phyloP scores from a whole-genome alignment of 2,113 vertebrate genomes.

The Chaetodon trifascialis region DNA sequence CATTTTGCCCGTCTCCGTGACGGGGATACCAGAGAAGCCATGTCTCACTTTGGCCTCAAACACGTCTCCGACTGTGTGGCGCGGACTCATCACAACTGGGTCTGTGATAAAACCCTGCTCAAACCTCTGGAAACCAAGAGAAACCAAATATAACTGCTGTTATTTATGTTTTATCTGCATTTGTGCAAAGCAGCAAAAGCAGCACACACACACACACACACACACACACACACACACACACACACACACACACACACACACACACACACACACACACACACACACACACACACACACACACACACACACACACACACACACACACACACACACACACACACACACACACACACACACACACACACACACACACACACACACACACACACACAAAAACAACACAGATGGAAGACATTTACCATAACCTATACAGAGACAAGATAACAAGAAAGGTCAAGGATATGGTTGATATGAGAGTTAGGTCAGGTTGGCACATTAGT shows the following conservation, averaged over 20 bases:
- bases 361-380: background rate
- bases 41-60: constrained; percentile 93
- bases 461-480: background rate
- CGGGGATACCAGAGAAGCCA: constrained; percentile 94
- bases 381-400: background rate
- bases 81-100: constrained; percentile 92
- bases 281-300: background rate
- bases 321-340: background rate
- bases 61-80: constrained; percentile 91
- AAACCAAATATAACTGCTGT: background rate
- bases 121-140: constrained; percentile 76
- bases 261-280: background rate
- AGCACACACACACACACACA: background rate
- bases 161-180: background rate
- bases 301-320: background rate
- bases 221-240: background rate
- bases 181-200: background rate
- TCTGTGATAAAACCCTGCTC: constrained; percentile 96
- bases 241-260: background rate
- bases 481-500: background rate
- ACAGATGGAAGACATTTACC: constrained; percentile 32
- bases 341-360: background rate
- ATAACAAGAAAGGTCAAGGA: constrained; percentile 8
- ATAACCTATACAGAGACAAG: constrained; percentile 38
- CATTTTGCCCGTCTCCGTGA: constrained; percentile 93